Evolutionary conservation across 2,113 vertebrate species (phyloP), one percentile per base, ranked within the genome.

Genomic region (Drymodes brunneopygia): DNA sequence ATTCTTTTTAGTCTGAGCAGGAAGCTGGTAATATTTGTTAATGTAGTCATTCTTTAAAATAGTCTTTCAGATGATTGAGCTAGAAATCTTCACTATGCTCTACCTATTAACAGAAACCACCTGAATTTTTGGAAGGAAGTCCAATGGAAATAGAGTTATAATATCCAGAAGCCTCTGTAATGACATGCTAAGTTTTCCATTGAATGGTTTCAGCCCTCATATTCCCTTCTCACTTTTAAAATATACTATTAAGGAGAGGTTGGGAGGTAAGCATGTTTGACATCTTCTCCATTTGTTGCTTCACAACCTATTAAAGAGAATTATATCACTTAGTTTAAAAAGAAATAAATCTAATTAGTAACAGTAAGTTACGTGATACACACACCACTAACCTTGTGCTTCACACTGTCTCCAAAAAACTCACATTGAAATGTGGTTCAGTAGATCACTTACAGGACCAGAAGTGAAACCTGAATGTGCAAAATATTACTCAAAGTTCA

Each of bases 11-110:
- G 86, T 77, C 81, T 95, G 35, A 73, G 44, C 88, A 95, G 96
- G 66, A 95, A 83, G 28, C 62, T 87, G 81, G 77, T 96, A 87
- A 95, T 97, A 92, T 61, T 90, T 96, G 47, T 81, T 97, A 89
- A 94, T 95, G 56, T 82, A 69, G 58, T 86, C 72, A 78, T 83
- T 81, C 62, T 97, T 96, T 95, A 96, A 96, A 97, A 97, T 83
- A 86, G 95, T 87, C 56, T 58, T 75, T 88, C 44, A 81, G 94
- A 71, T 90, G 47, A 95, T 95, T 95, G 91, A 92, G 86, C 94
- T 80, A 94, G 77, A 85, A 71, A 64, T 89, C 48, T 70, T 89
- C 58, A 53, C 47, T 91, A 50, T 90, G 58, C 29, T 96, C 48
- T 90, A 70, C 50, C 81, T 93, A 66, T 94, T 97, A 94, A 93